A percentile compares a stretch with the other conserved stretches of the same genome.
Conservation (phyloP, 1,140 invertebrate species). For the Calycopis cecrops region DNA sequence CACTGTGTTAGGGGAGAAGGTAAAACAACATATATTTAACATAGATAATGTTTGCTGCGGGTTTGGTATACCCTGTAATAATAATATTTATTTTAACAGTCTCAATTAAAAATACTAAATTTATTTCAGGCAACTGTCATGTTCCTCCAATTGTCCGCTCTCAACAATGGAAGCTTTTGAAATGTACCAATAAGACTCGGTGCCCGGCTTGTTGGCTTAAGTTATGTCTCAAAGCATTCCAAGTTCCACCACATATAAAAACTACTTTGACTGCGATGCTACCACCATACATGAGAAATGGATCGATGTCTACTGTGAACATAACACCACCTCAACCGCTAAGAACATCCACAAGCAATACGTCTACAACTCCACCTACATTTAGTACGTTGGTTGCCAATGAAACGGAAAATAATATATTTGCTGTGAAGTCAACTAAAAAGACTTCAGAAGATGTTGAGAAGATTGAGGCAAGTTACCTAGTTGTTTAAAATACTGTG, state of each 20-base stretch:
- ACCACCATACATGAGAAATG: constrained; percentile 72
- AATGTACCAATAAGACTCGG: constrained; percentile 81
- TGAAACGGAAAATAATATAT: constrained; percentile 57
- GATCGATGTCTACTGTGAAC: constrained; percentile 36
- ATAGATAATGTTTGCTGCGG: too few species aligned
- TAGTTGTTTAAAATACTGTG: too few species aligned
- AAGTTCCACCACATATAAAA: constrained; percentile 81
- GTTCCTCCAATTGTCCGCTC: constrained; percentile 82
- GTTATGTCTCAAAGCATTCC: constrained; percentile 86
- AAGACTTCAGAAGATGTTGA: constrained; percentile 48
- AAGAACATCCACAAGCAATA: constrained; percentile 38
- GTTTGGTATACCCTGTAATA: too few species aligned
- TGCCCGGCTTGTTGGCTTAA: constrained; percentile 93
- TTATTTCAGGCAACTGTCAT: constrained; percentile 76
- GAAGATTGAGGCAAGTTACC: constrained; percentile 43
- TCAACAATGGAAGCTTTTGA: constrained; percentile 82
- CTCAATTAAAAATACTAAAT: constrained; percentile 17
- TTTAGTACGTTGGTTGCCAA: constrained; percentile 41
- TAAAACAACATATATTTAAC: too few species aligned
- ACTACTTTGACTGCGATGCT: constrained; percentile 79
- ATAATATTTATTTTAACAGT: too few species aligned
- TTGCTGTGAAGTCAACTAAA: constrained; percentile 48
- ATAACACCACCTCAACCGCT: constrained; percentile 47
- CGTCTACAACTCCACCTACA: constrained; percentile 35
- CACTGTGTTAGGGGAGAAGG: constrained; percentile 83